Evolutionary conservation across 2,888 invertebrate species (phyloP), one percentile per base, ranked within the genome.

Genomic region (Lepidonotus clava): DNA sequence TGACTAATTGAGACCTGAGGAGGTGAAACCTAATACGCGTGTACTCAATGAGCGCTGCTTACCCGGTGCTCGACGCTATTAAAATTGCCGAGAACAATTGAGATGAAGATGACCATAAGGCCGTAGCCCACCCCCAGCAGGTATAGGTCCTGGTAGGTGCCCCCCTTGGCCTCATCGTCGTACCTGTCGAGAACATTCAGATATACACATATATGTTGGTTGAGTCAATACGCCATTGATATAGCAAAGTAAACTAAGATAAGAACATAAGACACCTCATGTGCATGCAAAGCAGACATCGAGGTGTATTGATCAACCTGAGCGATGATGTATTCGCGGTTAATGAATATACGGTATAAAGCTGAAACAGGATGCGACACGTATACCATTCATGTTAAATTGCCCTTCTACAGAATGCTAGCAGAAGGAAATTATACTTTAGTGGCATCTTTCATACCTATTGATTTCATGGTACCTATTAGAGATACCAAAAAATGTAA

Each of bases 1-100:
- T n/a, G n/a, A n/a, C n/a, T n/a, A n/a, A n/a, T n/a, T n/a, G n/a
- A n/a, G n/a, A n/a, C n/a, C n/a, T n/a, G n/a, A n/a, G n/a, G n/a
- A n/a, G n/a, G n/a, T n/a, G n/a, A n/a, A n/a, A n/a, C n/a, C n/a
- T n/a, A n/a, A n/a, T n/a, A n/a, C n/a, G n/a, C n/a, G n/a, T n/a
- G n/a, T n/a, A n/a, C n/a, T n/a, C n/a, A n/a, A n/a, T n/a, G n/a
- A n/a, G n/a, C 6, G 24, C 11, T 11, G 92, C 94, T 94, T 94
- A 96, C 96, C 93, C 96, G 95, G 89, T 96, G 95, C 94, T 97
- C 97, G 36, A 97, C 94, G 95, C 96, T 96, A 93, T 96, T 97
- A 92, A 95, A 96, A 92, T 96, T 96, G 8, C 97, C 97, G 86
- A 97, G 94, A 88, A 96, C 96, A 89, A 96, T 94, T 89, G 96